These are phyloP conservation scores for Etheostoma cragini DNA, from an alignment of 2,113 vertebrate genomes.

Conservation along the genomic window DNA sequence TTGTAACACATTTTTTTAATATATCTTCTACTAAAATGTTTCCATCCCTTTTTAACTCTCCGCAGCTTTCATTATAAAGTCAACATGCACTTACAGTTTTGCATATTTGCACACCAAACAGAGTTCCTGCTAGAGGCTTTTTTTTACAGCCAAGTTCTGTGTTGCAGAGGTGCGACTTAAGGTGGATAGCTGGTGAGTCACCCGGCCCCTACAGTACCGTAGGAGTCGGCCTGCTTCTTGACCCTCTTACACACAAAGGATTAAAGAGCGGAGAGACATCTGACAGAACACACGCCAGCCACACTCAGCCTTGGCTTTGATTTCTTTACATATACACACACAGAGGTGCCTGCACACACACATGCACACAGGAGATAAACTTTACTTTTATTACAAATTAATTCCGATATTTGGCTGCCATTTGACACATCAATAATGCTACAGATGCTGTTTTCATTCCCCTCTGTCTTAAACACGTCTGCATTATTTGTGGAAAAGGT, in stretches of 20 bases:
- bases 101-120: neutral
- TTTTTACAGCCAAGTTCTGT: constrained; percentile 40
- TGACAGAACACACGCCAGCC: constrained; percentile 72
- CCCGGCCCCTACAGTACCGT: constrained; percentile 41
- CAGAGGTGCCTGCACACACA: constrained; percentile 7
- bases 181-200: constrained; percentile 36
- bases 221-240: constrained; percentile 71
- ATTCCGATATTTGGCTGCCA: constrained; percentile 8
- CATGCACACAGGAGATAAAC: constrained; percentile 3
- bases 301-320: constrained; percentile 55
- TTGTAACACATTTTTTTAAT: neutral
- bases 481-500: constrained; percentile 51
- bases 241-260: constrained; percentile 76
- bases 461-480: constrained; percentile 8
- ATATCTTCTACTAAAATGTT: neutral
- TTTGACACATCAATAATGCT: constrained; percentile 15
- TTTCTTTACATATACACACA: constrained; percentile 47
- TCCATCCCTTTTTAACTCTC: neutral
- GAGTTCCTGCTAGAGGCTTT: constrained; percentile 15
- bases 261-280: constrained; percentile 69
- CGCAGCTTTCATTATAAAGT: neutral
- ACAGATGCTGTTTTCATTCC: neutral
- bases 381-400: constrained; percentile 40
- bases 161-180: constrained; percentile 30
- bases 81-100: neutral